phyloP scores from a whole-genome alignment of 1,140 invertebrate genomes.

The Bombus pyrosoma region DNA sequence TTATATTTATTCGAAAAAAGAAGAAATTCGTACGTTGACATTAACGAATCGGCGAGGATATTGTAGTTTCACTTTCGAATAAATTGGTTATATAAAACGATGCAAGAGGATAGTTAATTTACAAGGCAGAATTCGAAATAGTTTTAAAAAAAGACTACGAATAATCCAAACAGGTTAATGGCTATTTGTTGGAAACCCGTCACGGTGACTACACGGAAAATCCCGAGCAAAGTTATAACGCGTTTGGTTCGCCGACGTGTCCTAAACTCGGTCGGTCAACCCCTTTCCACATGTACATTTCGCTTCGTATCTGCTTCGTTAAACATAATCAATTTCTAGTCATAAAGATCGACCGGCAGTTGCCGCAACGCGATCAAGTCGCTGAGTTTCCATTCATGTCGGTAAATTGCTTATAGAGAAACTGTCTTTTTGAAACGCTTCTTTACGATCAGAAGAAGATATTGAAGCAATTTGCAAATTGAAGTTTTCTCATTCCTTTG shows the following conservation, averaged over 20 bases:
- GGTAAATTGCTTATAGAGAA: neutral
- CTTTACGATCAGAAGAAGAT: too few relatives aligned
- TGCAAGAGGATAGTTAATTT: neutral
- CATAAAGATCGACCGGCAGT: neutral
- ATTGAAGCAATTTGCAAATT: too few relatives aligned
- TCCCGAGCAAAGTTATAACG: neutral
- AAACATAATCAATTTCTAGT: conserved; percentile 35
- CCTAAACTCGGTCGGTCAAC: neutral
- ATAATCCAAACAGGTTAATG: neutral
- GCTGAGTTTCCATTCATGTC: neutral
- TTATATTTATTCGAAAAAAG: too few relatives aligned
- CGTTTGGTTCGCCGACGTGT: neutral
- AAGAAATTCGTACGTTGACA: too few relatives aligned
- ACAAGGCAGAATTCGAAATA: neutral
- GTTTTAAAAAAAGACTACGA: neutral
- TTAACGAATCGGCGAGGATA: too few relatives aligned
- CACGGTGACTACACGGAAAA: neutral
- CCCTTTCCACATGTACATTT: neutral
- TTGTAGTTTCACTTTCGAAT: too few relatives aligned
- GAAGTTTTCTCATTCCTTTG: too few relatives aligned
- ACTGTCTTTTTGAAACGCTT: neutral
- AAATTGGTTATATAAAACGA: neutral
- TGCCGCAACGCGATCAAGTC: neutral
- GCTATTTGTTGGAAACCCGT: neutral
- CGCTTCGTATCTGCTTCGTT: neutral